Base-by-base conservation (phyloP, 2,888 invertebrate genomes). In the Hybos culiciformis region DNA sequence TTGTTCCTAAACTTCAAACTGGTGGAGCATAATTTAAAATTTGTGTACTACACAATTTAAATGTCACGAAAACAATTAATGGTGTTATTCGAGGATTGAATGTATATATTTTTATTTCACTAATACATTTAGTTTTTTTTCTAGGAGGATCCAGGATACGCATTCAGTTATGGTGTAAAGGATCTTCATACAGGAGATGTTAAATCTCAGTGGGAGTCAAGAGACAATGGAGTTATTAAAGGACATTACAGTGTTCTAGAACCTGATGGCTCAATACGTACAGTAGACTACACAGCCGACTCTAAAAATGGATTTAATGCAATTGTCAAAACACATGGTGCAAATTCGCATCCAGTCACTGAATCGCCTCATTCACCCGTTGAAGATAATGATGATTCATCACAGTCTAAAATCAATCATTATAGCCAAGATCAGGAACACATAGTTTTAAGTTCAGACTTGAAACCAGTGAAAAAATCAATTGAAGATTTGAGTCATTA, bases 231-330 rank as follows among this genome's bases (percentile, higher is more conserved):
- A 46, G 60, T 63, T 1, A 68, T 73, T 12, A 70, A 68, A 48
- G 74, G 73, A 1, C 71, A 66, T 37, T 81, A 81, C 57, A 79
- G 78, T 52, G 67, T 80, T 17, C 58, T 80, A 39, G 79, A 80
- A 59, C 74, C 79, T 29, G 80, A 79, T 55, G 80, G 80, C 38
- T 68, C 72, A 6, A 66, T 72, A 45, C 63, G 74, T 39, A 67
- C 69, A 0, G 74, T 74, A 2, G 69, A 72, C 46, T 74, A 74
- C 45, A 73, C 72, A 3, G 73, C 73, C 1, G 73, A 73, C 52
- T 63, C 67, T 20, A 67, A 71, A 44, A 62, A 62, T 43, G 73
- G 73, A 3, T 73, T 74, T 50, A 71, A 72, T 53, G 73, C 73
- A 1, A 63, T 72, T 5, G 72, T 73, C 0, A 73, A 72, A 50